phyloP scores from a whole-genome alignment of 2,888 invertebrate genomes.

The Campoplex capitator region DNA sequence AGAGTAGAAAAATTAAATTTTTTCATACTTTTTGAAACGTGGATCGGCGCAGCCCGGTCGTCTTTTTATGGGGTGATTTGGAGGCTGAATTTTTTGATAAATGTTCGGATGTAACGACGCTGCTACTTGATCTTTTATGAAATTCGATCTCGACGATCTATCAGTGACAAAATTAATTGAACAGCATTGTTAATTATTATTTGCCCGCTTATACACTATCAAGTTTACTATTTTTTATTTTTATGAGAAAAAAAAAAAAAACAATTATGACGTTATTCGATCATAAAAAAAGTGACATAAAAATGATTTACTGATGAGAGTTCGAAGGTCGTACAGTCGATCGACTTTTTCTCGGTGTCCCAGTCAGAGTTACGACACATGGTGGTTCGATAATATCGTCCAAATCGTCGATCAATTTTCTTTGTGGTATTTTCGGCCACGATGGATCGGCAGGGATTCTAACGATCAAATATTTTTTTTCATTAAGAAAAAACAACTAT shows the following conservation, averaged over 20 bases:
- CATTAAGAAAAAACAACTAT: neutral
- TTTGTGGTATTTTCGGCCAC: slow-evolving; percentile 82
- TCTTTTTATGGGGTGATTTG: slow-evolving; percentile 68
- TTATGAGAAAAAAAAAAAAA: too few relatives aligned
- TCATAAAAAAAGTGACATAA: neutral
- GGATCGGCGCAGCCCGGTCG: slow-evolving; percentile 79
- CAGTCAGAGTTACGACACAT: slow-evolving; percentile 76
- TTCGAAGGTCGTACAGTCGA: slow-evolving; percentile 72
- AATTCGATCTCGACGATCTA: slow-evolving; percentile 30
- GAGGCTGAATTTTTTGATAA: slow-evolving; percentile 60
- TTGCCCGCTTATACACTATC: neutral
- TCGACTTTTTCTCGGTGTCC: slow-evolving; percentile 77
- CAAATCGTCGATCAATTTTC: slow-evolving; percentile 74
- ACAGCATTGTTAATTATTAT: neutral
- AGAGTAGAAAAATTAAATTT: neutral
- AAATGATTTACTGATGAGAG: slow-evolving; percentile 74
- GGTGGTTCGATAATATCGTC: slow-evolving; percentile 76
- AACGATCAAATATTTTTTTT: neutral
- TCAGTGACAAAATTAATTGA: neutral
- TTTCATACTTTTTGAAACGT: slow-evolving; percentile 79
- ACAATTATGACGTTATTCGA: too few relatives aligned
- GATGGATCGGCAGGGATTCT: slow-evolving; percentile 81
- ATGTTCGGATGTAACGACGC: slow-evolving; percentile 36
- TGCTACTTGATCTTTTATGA: slow-evolving; percentile 53
- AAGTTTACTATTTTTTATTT: too few relatives aligned